Evolutionary conservation across 1,140 invertebrate genomes (phyloP).

Genomic region (Acyrthosiphon pisum): DNA sequence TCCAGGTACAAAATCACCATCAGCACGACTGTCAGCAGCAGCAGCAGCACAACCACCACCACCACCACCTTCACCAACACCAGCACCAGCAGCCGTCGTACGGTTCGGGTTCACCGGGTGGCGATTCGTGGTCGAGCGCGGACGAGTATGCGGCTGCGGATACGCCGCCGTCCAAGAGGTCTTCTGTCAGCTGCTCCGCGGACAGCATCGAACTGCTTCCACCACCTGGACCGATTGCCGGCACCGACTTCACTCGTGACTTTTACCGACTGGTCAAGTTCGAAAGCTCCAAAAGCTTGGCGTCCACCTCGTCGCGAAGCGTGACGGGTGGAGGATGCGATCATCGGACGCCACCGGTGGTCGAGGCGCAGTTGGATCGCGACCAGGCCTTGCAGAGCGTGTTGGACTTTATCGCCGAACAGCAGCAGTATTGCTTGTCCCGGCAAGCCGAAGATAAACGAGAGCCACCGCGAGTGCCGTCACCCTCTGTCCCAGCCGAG

Average conservation of each 20-base stretch:
- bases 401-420: conserved; percentile 76
- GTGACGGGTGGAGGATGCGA: conserved; percentile 36
- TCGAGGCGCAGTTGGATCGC: conserved; percentile 66
- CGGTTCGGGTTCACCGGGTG: conserved; percentile 67
- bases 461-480: conserved; percentile 57
- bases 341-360: background rate
- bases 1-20: background rate
- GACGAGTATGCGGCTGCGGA: conserved; percentile 58
- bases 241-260: conserved; percentile 80
- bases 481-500: background rate
- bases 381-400: conserved; percentile 77
- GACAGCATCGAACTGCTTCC: conserved; percentile 66
- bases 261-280: conserved; percentile 80
- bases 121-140: conserved; percentile 70
- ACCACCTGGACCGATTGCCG: conserved; percentile 66
- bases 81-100: background rate
- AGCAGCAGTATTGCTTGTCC: conserved; percentile 73
- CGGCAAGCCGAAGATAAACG: conserved; percentile 68
- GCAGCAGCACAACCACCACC: background rate
- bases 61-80: background rate
- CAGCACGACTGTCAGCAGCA: background rate
- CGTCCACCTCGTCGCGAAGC: conserved; percentile 72
- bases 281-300: conserved; percentile 79
- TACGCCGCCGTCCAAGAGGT: conserved; percentile 68
- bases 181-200: conserved; percentile 70